Percentiles rank a stretch among this genome's conserved stretches.
Conservation (phyloP, 1,140 invertebrate species). For the Tetranychus cinnabarinus region DNA sequence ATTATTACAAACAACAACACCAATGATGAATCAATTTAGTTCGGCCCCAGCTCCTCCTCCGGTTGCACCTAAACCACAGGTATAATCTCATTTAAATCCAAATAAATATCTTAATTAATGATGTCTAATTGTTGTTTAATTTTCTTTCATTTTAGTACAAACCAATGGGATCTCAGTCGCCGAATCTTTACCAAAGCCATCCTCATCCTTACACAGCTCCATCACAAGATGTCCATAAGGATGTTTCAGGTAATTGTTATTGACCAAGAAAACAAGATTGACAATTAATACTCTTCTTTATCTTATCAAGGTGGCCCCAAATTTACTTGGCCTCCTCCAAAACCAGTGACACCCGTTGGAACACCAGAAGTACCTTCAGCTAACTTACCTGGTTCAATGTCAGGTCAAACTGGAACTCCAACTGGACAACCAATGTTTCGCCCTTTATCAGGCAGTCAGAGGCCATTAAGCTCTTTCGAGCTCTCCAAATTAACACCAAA, state of each 20-base stretch:
- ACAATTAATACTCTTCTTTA: not conserved
- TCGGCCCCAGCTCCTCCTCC: slow-evolving; percentile 1
- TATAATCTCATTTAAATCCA: not conserved
- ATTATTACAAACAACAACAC: not conserved
- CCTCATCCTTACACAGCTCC: not conserved
- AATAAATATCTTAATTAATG: not conserved
- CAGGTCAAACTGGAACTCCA: not conserved
- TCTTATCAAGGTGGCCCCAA: slow-evolving; percentile 11
- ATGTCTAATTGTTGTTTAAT: not conserved
- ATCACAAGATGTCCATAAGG: too few species aligned
- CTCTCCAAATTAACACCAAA: not conserved
- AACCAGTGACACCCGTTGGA: slow-evolving; percentile 5
- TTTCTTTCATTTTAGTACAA: not conserved
- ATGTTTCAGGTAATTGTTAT: too few species aligned
- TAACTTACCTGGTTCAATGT: not conserved
- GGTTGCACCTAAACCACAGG: slow-evolving; percentile 5
- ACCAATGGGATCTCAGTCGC: not conserved
- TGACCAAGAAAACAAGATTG: not conserved
- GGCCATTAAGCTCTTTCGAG: not conserved
- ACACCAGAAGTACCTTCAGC: not conserved
- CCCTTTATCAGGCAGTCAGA: not conserved
- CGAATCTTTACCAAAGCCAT: not conserved
- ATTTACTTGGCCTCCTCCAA: slow-evolving; percentile 33
- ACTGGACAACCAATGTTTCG: not conserved
- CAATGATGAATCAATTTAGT: not conserved